phyloP scores from a whole-genome alignment of 2,797 vertebrate genomes.

The Melanotaenia trifasciata region DNA sequence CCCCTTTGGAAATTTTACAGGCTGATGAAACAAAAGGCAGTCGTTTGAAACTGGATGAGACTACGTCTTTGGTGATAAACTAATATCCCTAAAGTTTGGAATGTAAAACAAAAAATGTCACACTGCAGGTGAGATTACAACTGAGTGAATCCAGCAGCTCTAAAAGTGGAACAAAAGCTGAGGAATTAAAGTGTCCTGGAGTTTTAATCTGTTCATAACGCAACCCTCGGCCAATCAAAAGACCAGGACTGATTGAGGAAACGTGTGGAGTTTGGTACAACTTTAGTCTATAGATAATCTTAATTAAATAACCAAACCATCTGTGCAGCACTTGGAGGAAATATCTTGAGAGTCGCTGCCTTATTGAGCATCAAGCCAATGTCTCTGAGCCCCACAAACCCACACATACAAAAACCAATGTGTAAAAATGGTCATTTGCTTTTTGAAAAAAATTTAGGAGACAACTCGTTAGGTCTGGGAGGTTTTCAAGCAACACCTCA shows the following conservation, averaged over 20 bases:
- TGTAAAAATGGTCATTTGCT: neutral
- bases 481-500: neutral
- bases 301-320: constrained; percentile 1
- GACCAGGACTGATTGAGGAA: neutral
- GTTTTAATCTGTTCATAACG: constrained; percentile 10
- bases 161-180: constrained; percentile 13
- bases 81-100: constrained; percentile 64
- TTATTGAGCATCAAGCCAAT: neutral
- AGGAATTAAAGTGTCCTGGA: constrained; percentile 18
- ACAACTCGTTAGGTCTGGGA: neutral
- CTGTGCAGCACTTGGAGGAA: constrained; percentile 15
- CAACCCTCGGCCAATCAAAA: neutral
- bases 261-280: constrained; percentile 3
- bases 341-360: neutral
- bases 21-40: constrained; percentile 46
- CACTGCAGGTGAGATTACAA: constrained; percentile 19
- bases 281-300: constrained; percentile 12
- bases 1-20: constrained; percentile 57
- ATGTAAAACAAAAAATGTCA: constrained; percentile 44
- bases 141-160: constrained; percentile 35
- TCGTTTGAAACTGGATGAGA: constrained; percentile 52
- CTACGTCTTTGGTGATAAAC: constrained; percentile 76
- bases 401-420: neutral
- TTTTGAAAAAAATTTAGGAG: neutral
- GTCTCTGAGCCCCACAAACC: neutral